Conservation (phyloP, 2,888 invertebrate species). For the Melanchra persicariae region DNA sequence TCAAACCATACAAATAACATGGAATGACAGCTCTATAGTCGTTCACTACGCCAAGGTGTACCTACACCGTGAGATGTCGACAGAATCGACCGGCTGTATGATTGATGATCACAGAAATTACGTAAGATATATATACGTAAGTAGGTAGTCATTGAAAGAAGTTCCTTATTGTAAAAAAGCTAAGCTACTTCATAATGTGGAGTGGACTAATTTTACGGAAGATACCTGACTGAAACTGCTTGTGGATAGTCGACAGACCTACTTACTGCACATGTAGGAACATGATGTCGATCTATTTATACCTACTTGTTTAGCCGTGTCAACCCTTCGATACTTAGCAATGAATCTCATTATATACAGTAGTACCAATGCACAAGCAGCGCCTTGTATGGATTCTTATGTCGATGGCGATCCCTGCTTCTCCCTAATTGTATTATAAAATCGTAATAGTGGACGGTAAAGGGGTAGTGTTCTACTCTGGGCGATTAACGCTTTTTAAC, state of each 20-base stretch:
- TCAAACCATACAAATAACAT: no score
- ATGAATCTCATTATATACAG: slow-evolving; percentile 83
- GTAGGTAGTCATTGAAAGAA: no score
- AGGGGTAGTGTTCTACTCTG: slow-evolving; percentile 75
- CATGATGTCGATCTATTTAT: slow-evolving; percentile 25
- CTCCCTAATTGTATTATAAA: slow-evolving; percentile 83
- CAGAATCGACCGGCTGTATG: no score
- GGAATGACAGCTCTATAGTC: no score
- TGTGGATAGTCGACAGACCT: background rate
- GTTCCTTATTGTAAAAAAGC: no score
- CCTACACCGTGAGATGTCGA: no score
- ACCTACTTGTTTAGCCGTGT: slow-evolving; percentile 49
- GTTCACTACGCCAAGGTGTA: no score
- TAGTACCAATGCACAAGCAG: slow-evolving; percentile 81
- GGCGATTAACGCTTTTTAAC: slow-evolving; percentile 51
- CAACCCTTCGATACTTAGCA: slow-evolving; percentile 61
- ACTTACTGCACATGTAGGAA: background rate
- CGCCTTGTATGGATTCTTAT: slow-evolving; percentile 85
- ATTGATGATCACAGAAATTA: no score
- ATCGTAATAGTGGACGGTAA: slow-evolving; percentile 83
- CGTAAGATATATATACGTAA: no score
- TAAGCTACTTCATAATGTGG: no score
- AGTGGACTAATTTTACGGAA: no score
- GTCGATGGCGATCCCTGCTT: slow-evolving; percentile 68
- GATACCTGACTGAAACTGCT: background rate